Conservation (phyloP, 2,113 vertebrate species). For the Trogon melanurus region DNA sequence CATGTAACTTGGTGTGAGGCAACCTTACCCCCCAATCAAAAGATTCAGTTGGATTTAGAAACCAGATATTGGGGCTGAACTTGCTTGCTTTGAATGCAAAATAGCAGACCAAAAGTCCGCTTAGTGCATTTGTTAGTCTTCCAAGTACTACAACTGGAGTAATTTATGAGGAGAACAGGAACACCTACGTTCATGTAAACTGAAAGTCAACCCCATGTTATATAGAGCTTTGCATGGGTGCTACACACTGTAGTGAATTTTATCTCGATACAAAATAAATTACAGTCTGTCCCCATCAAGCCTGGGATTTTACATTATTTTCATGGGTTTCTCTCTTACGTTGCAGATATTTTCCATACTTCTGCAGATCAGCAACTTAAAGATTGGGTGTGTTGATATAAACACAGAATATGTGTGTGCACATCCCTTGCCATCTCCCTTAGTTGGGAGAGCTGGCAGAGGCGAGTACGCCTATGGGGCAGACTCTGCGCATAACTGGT, state of each 20-base stretch:
- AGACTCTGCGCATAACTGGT: neutral
- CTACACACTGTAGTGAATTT: neutral
- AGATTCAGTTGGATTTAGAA: neutral
- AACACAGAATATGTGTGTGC: neutral
- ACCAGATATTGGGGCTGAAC: neutral
- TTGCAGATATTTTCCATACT: neutral
- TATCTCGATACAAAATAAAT: neutral
- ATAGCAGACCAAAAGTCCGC: neutral
- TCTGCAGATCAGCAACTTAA: neutral
- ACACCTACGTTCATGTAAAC: neutral
- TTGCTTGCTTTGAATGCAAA: neutral
- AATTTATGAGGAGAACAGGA: neutral
- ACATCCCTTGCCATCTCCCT: neutral
- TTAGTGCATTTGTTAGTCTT: neutral
- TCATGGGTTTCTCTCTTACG: neutral
- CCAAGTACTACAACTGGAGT: neutral
- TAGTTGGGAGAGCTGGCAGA: neutral
- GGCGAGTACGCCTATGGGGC: no score
- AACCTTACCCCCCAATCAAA: neutral
- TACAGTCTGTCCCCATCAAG: neutral
- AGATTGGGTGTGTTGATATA: neutral
- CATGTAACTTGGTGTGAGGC: neutral
- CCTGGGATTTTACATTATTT: neutral
- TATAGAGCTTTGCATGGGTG: neutral
- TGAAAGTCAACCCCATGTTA: neutral